Base-by-base conservation (phyloP, 2,888 invertebrate genomes). In the Drosophila crucigera region DNA sequence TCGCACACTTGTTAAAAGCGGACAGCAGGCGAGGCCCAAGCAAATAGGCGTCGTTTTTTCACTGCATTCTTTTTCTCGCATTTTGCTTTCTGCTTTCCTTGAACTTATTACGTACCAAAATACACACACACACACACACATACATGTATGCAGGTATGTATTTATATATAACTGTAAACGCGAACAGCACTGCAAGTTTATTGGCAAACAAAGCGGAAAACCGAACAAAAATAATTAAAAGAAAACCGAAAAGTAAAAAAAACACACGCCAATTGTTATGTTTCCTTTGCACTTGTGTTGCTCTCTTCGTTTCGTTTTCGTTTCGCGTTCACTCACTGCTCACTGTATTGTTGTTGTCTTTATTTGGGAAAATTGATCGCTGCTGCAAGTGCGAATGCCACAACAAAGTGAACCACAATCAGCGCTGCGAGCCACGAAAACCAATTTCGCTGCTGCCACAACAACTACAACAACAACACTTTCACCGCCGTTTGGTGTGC, bases 331-430 rank as follows among this genome's bases (percentile, higher is more conserved):
- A 39, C 37, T 65, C 56, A 69, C 58, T 71, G 55, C 47, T 47
- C 7, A 47, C 47, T 47, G 47, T 47, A 47, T 47, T 39, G 41
- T 54, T 55, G 66, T 68, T 72, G 75, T 67, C 72, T 82, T 66
- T 83, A 75, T 76, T 80, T 73, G 74, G 67, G 66, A 63, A 67
- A 75, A 83, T 83, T 84, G 75, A 84, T 83, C 83, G 83, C 67
- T 80, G 77, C 77, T 68, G 80, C 55, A 55, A 52, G 52, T 60
- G 69, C 69, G 67, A 82, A 77, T 83, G 68, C 83, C 83, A 84
- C 68, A 78, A 83, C 85, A 83, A 80, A 73, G 67, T 67, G 63
- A 68, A 72, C 54, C 75, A 68, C 76, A 69, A 69, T 69, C 43
- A 73, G 60, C 55, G 68, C 56, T 73, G 80, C 39, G 63, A 65